Percentiles rank a stretch among this genome's conserved stretches.
These are phyloP conservation scores for Dreissena rostriformis DNA, from an alignment of 1,140 invertebrate genomes.

Conservation along the genomic window DNA sequence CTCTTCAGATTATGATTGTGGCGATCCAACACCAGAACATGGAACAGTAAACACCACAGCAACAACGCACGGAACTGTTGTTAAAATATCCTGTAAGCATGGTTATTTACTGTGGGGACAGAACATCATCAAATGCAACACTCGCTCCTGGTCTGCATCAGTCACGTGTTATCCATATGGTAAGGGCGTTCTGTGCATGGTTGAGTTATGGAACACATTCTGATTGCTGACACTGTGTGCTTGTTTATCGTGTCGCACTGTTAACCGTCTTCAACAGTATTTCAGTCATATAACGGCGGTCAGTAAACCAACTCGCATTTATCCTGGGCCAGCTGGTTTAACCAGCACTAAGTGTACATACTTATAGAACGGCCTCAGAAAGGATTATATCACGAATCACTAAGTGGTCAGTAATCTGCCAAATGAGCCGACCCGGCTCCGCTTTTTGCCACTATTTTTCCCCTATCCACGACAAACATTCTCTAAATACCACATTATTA, in stretches of 20 bases:
- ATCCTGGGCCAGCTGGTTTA: not conserved
- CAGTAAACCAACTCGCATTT: not conserved
- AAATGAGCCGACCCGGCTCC: too few species aligned
- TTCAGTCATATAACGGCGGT: too few species aligned
- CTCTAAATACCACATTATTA: too few species aligned
- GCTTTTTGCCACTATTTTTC: not conserved
- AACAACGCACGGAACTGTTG: constrained; percentile 3
- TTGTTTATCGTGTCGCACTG: too few species aligned
- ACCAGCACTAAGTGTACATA: not conserved
- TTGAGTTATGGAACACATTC: not conserved
- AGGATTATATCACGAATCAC: not conserved
- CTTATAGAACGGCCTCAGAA: not conserved
- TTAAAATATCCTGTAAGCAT: constrained; percentile 11
- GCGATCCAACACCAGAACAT: constrained; percentile 7
- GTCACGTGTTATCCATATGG: not conserved
- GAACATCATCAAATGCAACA: not conserved
- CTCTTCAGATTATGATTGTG: constrained; percentile 11
- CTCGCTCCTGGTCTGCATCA: not conserved
- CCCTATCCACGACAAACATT: not conserved
- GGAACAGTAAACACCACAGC: not conserved
- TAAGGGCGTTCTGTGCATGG: not conserved
- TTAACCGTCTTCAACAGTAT: too few species aligned
- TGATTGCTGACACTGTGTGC: not conserved
- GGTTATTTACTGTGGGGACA: constrained; percentile 2
- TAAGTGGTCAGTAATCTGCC: too few species aligned